Percentiles rank a stretch among this genome's conserved stretches.
Conservation (phyloP, 2,888 invertebrate species). For the Chironomus tentans region DNA sequence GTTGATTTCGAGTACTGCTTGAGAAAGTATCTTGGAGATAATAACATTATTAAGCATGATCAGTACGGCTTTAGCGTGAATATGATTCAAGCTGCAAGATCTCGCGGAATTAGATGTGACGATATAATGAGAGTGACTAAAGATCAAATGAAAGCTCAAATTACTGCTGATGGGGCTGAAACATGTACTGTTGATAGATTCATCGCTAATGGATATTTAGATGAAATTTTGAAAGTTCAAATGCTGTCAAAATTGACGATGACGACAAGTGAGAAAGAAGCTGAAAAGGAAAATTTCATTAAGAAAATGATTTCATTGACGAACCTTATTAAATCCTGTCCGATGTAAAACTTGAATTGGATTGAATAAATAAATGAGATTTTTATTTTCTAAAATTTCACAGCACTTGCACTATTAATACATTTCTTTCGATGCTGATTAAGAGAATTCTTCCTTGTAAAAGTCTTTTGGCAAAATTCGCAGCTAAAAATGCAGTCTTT, state of each 20-base stretch:
- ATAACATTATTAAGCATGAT: not conserved
- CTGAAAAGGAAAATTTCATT: not conserved
- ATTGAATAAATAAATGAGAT: too few relatives aligned
- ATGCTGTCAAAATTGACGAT: not conserved
- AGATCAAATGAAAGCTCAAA: slow-evolving; percentile 6
- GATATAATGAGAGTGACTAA: not conserved
- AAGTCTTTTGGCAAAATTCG: not conserved
- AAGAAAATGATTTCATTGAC: not conserved
- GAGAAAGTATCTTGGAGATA: slow-evolving; percentile 1
- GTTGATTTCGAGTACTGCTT: slow-evolving; percentile 17
- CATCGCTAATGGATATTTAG: slow-evolving; percentile 17
- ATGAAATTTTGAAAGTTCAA: slow-evolving; percentile 15
- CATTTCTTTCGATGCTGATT: slow-evolving; percentile 8
- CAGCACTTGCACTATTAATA: not conserved
- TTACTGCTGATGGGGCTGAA: not conserved
- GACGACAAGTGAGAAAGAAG: not conserved
- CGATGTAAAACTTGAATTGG: not conserved
- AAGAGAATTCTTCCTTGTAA: not conserved
- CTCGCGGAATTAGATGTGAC: not conserved
- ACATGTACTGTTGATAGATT: slow-evolving; percentile 6
- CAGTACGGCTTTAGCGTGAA: not conserved
- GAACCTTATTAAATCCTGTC: not conserved
- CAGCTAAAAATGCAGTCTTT: slow-evolving; percentile 45
- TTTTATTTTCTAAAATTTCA: too few relatives aligned
- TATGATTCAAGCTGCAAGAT: not conserved